Evolutionary conservation across 2,797 vertebrate genomes (phyloP).

Genomic region (Fundulus diaphanus): DNA sequence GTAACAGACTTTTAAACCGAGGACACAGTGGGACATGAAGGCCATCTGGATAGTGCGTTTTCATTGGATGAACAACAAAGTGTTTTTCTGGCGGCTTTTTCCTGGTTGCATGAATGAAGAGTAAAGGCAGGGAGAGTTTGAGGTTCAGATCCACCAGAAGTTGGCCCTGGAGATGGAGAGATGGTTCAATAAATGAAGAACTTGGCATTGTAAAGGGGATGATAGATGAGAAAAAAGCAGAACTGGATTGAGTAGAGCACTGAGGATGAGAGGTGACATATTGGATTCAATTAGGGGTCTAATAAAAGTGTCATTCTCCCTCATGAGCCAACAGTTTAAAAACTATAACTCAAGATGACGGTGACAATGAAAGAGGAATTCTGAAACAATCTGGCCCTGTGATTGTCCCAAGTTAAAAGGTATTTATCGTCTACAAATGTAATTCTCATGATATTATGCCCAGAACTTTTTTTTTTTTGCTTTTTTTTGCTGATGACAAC

Average conservation of each 20-base stretch:
- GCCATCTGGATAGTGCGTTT: slow-evolving; percentile 61
- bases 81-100: slow-evolving; percentile 63
- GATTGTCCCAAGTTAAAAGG: slow-evolving; percentile 23
- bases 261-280: slow-evolving; percentile 29
- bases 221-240: slow-evolving; percentile 55
- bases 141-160: slow-evolving; percentile 56
- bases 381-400: slow-evolving; percentile 14
- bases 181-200: slow-evolving; percentile 50
- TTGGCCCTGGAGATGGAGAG: slow-evolving; percentile 62
- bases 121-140: slow-evolving; percentile 40
- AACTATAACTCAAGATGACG: slow-evolving; percentile 50
- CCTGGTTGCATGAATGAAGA: slow-evolving; percentile 57
- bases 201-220: slow-evolving; percentile 35
- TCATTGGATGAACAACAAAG: slow-evolving; percentile 67
- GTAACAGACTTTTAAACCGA: slow-evolving; percentile 65
- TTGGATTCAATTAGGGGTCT: slow-evolving; percentile 49
- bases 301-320: slow-evolving; percentile 39
- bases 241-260: slow-evolving; percentile 40
- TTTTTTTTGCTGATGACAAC: no score
- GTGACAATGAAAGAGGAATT: slow-evolving; percentile 48
- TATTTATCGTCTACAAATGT: neutral
- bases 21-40: slow-evolving; percentile 38
- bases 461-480: neutral
- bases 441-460: neutral
- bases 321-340: slow-evolving; percentile 35